Conservation (phyloP, 2,797 vertebrate species). For the Malacoraja senta region DNA sequence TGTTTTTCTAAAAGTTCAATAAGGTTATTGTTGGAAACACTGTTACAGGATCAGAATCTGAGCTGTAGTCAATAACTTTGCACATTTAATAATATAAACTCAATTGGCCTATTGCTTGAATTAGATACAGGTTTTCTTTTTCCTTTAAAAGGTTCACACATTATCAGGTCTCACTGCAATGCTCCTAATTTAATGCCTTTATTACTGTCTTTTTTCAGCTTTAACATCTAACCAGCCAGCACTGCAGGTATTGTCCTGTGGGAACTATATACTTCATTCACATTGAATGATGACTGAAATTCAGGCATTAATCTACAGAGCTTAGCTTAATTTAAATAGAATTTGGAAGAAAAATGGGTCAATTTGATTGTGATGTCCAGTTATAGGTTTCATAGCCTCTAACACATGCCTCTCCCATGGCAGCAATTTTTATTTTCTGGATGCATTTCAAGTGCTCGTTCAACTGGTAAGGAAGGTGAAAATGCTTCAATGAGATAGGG, state of each 20-base stretch:
- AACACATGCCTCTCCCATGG: not conserved
- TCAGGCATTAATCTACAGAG: not conserved
- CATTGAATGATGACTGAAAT: not conserved
- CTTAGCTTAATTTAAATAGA: not conserved
- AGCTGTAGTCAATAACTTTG: conserved; percentile 1
- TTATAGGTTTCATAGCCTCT: not conserved
- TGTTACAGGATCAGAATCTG: conserved; percentile 16
- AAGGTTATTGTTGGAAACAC: not conserved
- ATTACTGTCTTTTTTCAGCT: not conserved
- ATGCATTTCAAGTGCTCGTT: not conserved
- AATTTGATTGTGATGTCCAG: not conserved
- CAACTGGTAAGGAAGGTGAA: not conserved
- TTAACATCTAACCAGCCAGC: not conserved
- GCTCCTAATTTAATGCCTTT: not conserved
- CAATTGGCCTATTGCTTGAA: conserved; percentile 24
- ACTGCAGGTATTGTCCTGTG: not conserved
- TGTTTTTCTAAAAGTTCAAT: not conserved
- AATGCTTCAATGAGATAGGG: not conserved
- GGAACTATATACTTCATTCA: conserved; percentile 5
- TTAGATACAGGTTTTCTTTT: conserved; percentile 22
- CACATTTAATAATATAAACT: conserved; percentile 29
- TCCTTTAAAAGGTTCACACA: not conserved
- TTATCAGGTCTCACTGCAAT: not conserved
- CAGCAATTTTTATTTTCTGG: not conserved
- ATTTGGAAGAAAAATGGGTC: not conserved